Base-by-base conservation (phyloP, 2,113 vertebrate genomes). In the Lucifuga dentata region DNA sequence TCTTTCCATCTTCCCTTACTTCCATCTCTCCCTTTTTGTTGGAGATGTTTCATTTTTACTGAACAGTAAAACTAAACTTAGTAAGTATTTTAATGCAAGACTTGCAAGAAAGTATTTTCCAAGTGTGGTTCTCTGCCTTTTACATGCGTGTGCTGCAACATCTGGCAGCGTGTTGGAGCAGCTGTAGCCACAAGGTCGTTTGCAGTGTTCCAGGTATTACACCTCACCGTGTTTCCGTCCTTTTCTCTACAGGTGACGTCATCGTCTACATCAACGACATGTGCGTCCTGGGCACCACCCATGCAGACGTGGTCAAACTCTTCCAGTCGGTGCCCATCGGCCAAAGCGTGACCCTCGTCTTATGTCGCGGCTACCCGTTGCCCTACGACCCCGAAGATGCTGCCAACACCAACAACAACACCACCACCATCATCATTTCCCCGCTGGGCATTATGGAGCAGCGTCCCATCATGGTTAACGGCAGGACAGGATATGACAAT, bases 261-360 rank as follows among this genome's bases (percentile, higher is more conserved):
- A 96, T 99, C 80, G 97, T 99, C 91, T 98, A 98, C 94, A 98
- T 99, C 93, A 97, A 98, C 76, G 96, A 98, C 83, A 94, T 96
- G 74, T 98, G 97, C 90, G 97, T 99, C 88, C 94, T 99, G 88
- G 97, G 97, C 68, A 96, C 98, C 86, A 99, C 97, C 83, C 97
- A 99, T 82, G 96, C 97, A 68, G 97, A 99, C 81, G 97, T 99
- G 88, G 97, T 99, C 83, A 98, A 98, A 92, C 95, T 98, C 81
- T 98, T 99, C 92, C 97, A 98, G 92, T 98, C 97, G 53, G 95
- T 99, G 79, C 97, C 96, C 62, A 98, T 99, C 76, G 97, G 97
- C 72, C 97, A 99, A 88, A 97, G 96, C 82, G 97, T 98, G 85
- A 98, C 95, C 73, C 90, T 99, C 69, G 97, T 98, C 63, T 87